Conservation (phyloP, 2,888 invertebrate species). For the Caenorhabditis wallacei region DNA sequence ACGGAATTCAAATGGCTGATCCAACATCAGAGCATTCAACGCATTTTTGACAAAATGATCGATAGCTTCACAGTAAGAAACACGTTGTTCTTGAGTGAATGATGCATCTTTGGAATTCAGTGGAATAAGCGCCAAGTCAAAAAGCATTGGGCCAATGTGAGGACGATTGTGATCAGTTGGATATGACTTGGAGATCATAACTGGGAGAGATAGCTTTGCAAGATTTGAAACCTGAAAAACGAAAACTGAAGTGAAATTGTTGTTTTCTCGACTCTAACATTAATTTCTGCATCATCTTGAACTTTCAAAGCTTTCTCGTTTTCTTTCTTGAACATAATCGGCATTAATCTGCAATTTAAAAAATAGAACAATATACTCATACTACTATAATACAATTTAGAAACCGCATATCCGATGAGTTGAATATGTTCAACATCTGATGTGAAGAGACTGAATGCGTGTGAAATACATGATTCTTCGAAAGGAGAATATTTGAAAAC, state of each 20-base stretch:
- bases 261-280: not conserved
- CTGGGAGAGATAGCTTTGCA: conserved; percentile 35
- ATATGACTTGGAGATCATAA: conserved; percentile 25
- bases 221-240: conserved; percentile 22
- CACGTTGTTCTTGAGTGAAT: conserved; percentile 49
- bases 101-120: conserved; percentile 5
- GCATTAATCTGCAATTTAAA: conserved; percentile 41
- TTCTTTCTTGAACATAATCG: conserved; percentile 56
- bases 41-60: conserved; percentile 47
- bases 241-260: not conserved
- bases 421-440: conserved; percentile 43
- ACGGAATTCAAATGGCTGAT: conserved; percentile 43
- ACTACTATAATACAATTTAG: conserved; percentile 45
- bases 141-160: conserved; percentile 33
- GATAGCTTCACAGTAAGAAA: conserved; percentile 62
- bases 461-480: conserved; percentile 49
- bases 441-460: conserved; percentile 35
- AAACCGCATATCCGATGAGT: conserved; percentile 44
- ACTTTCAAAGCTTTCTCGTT: conserved; percentile 17
- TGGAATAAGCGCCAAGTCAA: conserved; percentile 49
- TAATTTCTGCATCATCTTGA: conserved; percentile 21
- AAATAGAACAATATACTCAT: not conserved
- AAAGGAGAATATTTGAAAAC: conserved; percentile 52
- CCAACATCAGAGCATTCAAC: conserved; percentile 49
- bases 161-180: conserved; percentile 17